Base-by-base conservation (phyloP, 2,113 vertebrate genomes). In the Mus spicilegus region DNA sequence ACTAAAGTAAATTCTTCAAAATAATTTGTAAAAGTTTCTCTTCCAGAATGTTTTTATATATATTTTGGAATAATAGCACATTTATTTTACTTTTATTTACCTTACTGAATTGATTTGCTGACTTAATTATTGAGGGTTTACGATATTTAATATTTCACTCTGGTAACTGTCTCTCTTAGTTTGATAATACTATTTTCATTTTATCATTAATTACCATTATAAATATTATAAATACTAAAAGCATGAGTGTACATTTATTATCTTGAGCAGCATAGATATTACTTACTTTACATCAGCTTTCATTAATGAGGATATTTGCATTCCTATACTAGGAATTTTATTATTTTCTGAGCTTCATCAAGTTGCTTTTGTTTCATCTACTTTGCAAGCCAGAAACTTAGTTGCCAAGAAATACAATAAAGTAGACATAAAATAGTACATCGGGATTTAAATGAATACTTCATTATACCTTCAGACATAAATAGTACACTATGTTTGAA, bases 221-320 rank as follows among this genome's bases (percentile, higher is more conserved):
- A 89, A 92, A 90, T 95, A 30, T 69, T 84, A 75, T 75, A 86
- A 92, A 90, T 92, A 26, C 63, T 88, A 81, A 91, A 30, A 87
- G n/a, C 56, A 85, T 65, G 28, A 70, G 4, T 58, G 11, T 0
- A 39, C 11, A 82, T 75, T 26, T 49, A 70, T 95, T 93, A 7
- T 94, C 89, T 24, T 67, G 56, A 26, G 0, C 86, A 70, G 7
- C 2, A 17, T 90, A 46, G 36, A 36, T 39, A 20, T 89, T 84
- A 36, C 46, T 6, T 70, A 12, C 11, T 73, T 10, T 7, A 28
- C 14, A 77, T n/a, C 26, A 81, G 36, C 17, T 10, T 81, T 89
- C 56, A 7, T 51, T 65, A 80, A 13, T 93, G 11, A 81, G 5
- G 0, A 67, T 89, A 89, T 67, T 91, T 97, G 1, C 24, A 80